phyloP scores from a whole-genome alignment of 53 echinoderm and acorn worm genomes.

The Antedon mediterranea region DNA sequence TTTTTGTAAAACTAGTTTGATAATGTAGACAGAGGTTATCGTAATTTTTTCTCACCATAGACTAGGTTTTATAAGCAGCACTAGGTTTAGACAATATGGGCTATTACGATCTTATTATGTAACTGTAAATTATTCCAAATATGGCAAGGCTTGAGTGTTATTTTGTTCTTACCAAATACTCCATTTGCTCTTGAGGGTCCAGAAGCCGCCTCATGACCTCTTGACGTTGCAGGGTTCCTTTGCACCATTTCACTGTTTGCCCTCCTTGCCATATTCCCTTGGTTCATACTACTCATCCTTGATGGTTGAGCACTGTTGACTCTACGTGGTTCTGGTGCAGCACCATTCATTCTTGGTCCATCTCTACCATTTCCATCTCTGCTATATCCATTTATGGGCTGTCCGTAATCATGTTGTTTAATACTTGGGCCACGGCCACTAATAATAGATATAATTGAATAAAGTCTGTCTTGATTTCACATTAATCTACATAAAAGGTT shows the following conservation, averaged over 20 bases:
- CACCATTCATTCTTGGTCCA: neutral
- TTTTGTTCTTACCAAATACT: neutral
- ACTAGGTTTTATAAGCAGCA: too few relatives aligned
- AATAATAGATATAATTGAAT: too few relatives aligned
- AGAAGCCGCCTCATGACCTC: neutral
- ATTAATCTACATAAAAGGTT: too few relatives aligned
- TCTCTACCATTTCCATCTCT: neutral
- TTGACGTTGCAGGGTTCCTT: neutral
- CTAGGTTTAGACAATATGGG: too few relatives aligned
- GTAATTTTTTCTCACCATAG: too few relatives aligned
- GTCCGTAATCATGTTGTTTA: neutral
- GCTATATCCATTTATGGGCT: neutral
- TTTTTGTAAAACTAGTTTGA: too few relatives aligned
- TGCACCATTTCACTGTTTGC: neutral
- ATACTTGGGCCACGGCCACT: neutral
- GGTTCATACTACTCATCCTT: neutral
- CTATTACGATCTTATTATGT: too few relatives aligned
- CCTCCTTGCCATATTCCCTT: neutral
- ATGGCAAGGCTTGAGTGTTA: too few relatives aligned
- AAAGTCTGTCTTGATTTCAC: too few relatives aligned
- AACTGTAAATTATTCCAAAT: too few relatives aligned
- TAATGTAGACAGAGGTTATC: too few relatives aligned
- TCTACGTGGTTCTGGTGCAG: neutral
- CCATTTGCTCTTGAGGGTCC: neutral
- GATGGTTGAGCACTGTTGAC: neutral